These are phyloP conservation scores for Dicyrtomina minuta DNA, from an alignment of 2,888 invertebrate genomes.

Conservation along the genomic window DNA sequence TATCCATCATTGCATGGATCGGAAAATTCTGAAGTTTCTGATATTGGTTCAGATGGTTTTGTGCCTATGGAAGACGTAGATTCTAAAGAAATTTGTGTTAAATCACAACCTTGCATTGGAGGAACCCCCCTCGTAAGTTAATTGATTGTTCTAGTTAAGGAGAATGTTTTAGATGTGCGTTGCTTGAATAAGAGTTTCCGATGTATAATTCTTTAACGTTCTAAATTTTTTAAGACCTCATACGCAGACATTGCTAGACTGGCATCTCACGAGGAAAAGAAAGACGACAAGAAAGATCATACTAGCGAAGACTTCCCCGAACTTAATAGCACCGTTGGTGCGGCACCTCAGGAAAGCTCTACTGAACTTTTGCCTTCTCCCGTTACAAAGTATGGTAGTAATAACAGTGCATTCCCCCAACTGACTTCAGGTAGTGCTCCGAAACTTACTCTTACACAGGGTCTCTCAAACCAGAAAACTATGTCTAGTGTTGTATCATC, in stretches of 20 bases:
- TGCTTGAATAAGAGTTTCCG: too few relatives aligned
- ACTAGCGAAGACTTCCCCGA: conserved; percentile 29
- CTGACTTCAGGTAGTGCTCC: conserved; percentile 13
- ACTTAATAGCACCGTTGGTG: conserved; percentile 8
- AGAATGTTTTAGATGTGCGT: background rate
- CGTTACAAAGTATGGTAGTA: background rate
- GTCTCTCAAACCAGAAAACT: conserved; percentile 14
- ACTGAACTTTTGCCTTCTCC: conserved; percentile 23
- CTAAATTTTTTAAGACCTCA: conserved; percentile 9
- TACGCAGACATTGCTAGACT: conserved; percentile 28
- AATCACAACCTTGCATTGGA: conserved; percentile 7
- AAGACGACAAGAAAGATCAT: conserved; percentile 15
- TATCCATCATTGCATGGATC: conserved; percentile 33
- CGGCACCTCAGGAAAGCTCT: background rate
- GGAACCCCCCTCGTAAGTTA: conserved; percentile 18
- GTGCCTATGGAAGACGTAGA: conserved; percentile 1
- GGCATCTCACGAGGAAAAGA: conserved; percentile 23
- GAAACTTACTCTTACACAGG: conserved; percentile 18
- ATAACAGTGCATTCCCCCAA: conserved; percentile 30
- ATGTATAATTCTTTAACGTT: too few relatives aligned
- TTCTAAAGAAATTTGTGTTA: background rate
- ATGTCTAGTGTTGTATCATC: conserved; percentile 12
- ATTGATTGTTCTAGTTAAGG: background rate
- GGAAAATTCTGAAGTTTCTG: conserved; percentile 30
- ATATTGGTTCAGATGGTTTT: conserved; percentile 19